Conservation (phyloP, 2,888 invertebrate species). For the Chloroclystis v-ata region DNA sequence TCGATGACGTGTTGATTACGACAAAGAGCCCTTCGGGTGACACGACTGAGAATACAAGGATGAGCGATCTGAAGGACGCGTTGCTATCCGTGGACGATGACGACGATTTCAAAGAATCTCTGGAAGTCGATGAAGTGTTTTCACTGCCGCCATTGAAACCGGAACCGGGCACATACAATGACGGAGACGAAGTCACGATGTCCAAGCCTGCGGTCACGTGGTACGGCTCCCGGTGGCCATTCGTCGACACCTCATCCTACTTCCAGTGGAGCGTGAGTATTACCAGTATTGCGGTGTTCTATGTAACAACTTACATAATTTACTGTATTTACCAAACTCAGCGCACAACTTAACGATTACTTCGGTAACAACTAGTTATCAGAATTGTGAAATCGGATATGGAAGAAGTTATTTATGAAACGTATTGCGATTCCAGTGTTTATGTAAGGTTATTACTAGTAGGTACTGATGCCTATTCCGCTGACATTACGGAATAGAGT, state of each 20-base stretch:
- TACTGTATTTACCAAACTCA: conserved; percentile 32
- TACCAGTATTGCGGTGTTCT: conserved; percentile 34
- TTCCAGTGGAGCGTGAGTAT: conserved; percentile 82
- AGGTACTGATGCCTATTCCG: conserved; percentile 18
- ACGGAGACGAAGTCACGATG: conserved; percentile 66
- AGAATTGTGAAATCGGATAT: conserved; percentile 42
- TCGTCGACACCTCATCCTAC: conserved; percentile 81
- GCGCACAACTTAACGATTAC: conserved; percentile 33
- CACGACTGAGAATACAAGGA: conserved; percentile 47
- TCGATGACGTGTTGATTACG: conserved; percentile 61
- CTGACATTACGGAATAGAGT: conserved; percentile 20
- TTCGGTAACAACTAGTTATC: conserved; percentile 38
- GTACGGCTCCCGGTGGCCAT: conserved; percentile 81
- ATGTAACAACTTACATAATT: conserved; percentile 35
- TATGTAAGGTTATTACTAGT: conserved; percentile 34
- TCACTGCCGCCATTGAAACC: conserved; percentile 65
- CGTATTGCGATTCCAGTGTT: conserved; percentile 33
- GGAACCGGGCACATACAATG: conserved; percentile 47
- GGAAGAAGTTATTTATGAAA: conserved; percentile 37
- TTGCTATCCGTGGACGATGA: conserved; percentile 68
- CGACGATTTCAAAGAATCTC: conserved; percentile 67
- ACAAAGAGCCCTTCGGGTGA: conserved; percentile 55
- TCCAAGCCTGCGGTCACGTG: conserved; percentile 71
- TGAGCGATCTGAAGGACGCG: conserved; percentile 65
- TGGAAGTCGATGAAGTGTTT: conserved; percentile 70